A percentile compares a stretch with the other conserved stretches of the same genome.
phyloP scores from a whole-genome alignment of 2,797 vertebrate species.

The Hypotaenidia okinawae region DNA sequence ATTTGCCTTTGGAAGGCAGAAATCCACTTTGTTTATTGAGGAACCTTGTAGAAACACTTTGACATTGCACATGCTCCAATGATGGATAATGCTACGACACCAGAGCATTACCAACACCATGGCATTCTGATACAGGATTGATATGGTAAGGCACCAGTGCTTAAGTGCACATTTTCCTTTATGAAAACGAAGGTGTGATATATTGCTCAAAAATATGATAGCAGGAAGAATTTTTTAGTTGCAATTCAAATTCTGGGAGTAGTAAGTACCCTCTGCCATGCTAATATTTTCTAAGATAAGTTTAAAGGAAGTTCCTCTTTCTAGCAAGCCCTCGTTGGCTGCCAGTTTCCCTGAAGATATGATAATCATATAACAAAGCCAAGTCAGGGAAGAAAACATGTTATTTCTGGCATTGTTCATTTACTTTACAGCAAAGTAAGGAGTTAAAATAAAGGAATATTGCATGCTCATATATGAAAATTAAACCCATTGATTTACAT shows the following conservation, averaged over 20 bases:
- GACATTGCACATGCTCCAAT: not conserved
- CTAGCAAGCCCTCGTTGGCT: not conserved
- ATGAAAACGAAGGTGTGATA: constrained; percentile 1
- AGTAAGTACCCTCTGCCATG: fast-evolving
- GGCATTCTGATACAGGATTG: not conserved
- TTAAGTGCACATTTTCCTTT: not conserved
- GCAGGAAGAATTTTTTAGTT: not conserved
- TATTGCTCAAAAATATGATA: not conserved
- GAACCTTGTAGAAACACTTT: not conserved
- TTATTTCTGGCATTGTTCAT: not conserved
- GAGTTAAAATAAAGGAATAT: not conserved
- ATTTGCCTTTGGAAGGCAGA: not conserved
- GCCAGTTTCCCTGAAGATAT: not conserved
- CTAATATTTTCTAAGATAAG: not conserved
- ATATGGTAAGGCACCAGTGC: not conserved
- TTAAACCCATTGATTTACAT: not conserved
- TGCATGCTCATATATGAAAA: not conserved
- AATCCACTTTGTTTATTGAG: not conserved
- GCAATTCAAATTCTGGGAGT: not conserved
- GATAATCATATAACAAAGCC: not conserved
- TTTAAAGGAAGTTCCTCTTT: not conserved
- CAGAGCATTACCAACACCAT: not conserved
- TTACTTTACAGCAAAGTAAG: not conserved
- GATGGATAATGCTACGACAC: not conserved
- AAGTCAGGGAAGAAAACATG: not conserved